Evolutionary conservation across 1,140 invertebrate species (phyloP), one percentile per base, ranked within the genome.

Genomic region (Bombus confusus): DNA sequence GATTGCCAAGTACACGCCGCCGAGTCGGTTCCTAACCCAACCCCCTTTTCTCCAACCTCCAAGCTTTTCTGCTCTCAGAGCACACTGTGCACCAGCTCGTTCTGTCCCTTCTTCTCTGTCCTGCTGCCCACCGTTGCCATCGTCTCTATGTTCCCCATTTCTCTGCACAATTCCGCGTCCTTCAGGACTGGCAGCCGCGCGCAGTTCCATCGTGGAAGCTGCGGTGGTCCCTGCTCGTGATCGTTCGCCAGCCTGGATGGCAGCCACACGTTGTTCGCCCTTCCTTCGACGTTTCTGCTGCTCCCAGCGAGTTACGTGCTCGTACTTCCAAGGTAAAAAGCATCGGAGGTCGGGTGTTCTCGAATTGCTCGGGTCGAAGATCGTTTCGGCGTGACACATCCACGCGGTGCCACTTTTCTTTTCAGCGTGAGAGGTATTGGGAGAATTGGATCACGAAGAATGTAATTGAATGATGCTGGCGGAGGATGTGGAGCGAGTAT

Each of bases 1-100:
- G 92, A 93, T 93, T 93, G 93, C 93, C 93, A 92, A 93, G 92
- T 92, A 92, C 92, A 93, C 91, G 90, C 91, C 87, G 91, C 71
- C 91, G 83, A 92, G 86, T 87, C 82, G 86, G 66, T 64, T 72
- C 76, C 59, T 62, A 62, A 47, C 62, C 71, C 83, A 57, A 62
- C 80, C 77, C 86, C 85, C 69, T 64, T 72, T 78, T 72, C 71
- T 15, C 31, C 74, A 47, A 66, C 69, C 86, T 25, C 72, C 72
- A 13, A 71, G 37, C 69, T 71, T 86, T 84, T 80, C 76, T 62
- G 34, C 37, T 59, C 39, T n/a, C 25, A 13, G 28, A n/a, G 59
- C 28, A 13, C 59, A 62, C 22, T n/a, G 28, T n/a, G 57, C 25
- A 28, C 57, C 57, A 62, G 28, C 34, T 22, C 69, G 66, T n/a